Evolutionary conservation across 1,140 invertebrate genomes (phyloP), one percentile per base, ranked within the genome.

Genomic region (Camponotus floridanus): DNA sequence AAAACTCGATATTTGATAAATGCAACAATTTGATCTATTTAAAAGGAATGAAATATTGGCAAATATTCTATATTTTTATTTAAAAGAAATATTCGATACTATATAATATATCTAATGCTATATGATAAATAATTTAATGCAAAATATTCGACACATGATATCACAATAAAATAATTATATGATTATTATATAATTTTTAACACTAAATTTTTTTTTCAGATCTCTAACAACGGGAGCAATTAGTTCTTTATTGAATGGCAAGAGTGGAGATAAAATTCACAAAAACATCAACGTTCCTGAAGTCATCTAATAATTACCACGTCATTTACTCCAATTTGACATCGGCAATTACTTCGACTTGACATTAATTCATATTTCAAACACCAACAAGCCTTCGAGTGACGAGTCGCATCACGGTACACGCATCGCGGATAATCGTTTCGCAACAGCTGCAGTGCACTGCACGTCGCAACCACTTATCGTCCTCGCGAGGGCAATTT

Each of bases 401-500:
- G 39, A 59, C 45, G 26, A 26, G 26, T 26, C 26, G 15, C 57
- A 21, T 45, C 42, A 45, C 42, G 15, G 21, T 67, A 45, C 26
- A 42, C 39, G 68, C 21, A 48, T 74, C 68, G 68, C 31, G n/a
- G 55, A 83, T 83, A 83, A 83, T 83, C 39, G 55, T 21, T 8
- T 15, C 15, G 13, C 9, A 65, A 39, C 48, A 61, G 71, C 59
- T 61, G 36, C 65, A 26, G 15, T 18, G 26, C 39, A 45, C 39
- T 39, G 13, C 62, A 5, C 26, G 59, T 73, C 55, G 13, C 68
- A 36, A 48, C 26, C 26, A 36, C 55, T 83, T 42, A 61, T 48
- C 68, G 79, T 61, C 9, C 79, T 74, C 79, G n/a, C 68, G 68
- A 81, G 79, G 15, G 39, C 55, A 73, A 31, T 74, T 83, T 64